These are phyloP conservation scores for Augochlora pura DNA, from an alignment of 1,140 invertebrate species.

Conservation along the genomic window DNA sequence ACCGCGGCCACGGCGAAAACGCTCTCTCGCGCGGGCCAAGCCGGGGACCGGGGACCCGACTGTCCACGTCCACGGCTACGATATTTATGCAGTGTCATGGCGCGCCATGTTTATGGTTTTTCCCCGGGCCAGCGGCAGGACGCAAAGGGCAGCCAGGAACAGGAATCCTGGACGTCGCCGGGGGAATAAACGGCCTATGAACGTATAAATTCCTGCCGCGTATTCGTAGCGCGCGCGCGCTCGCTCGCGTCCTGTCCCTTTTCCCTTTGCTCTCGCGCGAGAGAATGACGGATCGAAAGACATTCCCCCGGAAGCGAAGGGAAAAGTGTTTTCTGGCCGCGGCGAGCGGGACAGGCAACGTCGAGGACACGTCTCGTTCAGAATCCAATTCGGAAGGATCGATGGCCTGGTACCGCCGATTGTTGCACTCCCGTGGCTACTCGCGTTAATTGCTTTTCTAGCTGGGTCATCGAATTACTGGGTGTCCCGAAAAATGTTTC, in stretches of 20 bases:
- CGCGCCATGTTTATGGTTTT: conserved; percentile 75
- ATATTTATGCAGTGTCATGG: conserved; percentile 68
- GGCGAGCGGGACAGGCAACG: too few relatives aligned
- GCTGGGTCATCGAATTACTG: too few relatives aligned
- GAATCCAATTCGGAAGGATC: too few relatives aligned
- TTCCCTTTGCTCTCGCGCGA: neutral
- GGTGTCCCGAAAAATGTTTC: too few relatives aligned
- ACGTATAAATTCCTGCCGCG: conserved; percentile 67
- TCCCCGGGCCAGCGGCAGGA: conserved; percentile 62
- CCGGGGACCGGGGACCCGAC: conserved; percentile 27
- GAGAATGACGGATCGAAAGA: neutral
- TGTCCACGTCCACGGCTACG: conserved; percentile 58
- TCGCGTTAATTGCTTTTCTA: too few relatives aligned
- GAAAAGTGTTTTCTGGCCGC: neutral
- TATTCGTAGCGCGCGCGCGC: neutral
- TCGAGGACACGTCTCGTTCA: too few relatives aligned
- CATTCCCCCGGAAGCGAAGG: neutral
- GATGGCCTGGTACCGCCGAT: too few relatives aligned
- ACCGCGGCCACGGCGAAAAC: too few relatives aligned
- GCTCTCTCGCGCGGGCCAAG: too few relatives aligned
- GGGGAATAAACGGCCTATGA: conserved; percentile 70
- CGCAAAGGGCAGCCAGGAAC: conserved; percentile 74
- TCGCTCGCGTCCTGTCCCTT: too few relatives aligned
- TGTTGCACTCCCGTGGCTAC: too few relatives aligned
- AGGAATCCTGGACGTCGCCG: conserved; percentile 61